Conservation (phyloP, 2,113 vertebrate genomes). For the Nannospalax galili region DNA sequence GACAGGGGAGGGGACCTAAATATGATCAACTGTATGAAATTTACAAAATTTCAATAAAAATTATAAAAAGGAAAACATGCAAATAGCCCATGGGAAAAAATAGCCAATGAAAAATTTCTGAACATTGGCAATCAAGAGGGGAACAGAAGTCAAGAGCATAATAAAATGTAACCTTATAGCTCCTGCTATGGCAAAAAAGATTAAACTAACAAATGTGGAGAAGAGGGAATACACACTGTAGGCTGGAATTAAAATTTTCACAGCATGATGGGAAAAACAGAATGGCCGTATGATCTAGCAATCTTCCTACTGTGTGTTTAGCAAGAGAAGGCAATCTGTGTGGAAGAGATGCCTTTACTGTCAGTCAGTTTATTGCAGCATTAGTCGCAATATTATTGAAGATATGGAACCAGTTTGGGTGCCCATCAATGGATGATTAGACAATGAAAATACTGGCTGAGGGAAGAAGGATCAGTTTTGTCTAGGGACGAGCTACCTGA, state of each 20-base stretch:
- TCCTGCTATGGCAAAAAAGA: not conserved
- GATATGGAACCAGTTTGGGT: not conserved
- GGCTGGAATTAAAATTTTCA: not conserved
- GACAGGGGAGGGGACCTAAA: too few species aligned
- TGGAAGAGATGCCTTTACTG: not conserved
- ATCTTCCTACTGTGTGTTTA: not conserved
- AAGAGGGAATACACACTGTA: not conserved
- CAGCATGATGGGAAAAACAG: not conserved
- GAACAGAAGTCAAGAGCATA: not conserved
- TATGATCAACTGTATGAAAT: too few species aligned
- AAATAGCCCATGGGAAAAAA: too few species aligned
- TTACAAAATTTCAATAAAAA: too few species aligned
- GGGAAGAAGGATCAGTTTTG: too few species aligned
- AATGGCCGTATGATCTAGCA: not conserved
- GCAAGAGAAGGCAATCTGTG: too few species aligned
- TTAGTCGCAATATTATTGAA: not conserved
- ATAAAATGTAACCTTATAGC: not conserved
- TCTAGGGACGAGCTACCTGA: too few species aligned
- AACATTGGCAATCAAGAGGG: not conserved
- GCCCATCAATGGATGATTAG: not conserved
- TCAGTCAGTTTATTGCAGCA: not conserved
- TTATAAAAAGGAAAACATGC: not conserved
- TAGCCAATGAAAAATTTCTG: too few species aligned
- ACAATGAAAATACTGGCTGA: not conserved
- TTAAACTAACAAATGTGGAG: not conserved